Evolutionary conservation across 2,113 vertebrate species (phyloP), one percentile per base, ranked within the genome.

Genomic region (Blennius ocellaris): DNA sequence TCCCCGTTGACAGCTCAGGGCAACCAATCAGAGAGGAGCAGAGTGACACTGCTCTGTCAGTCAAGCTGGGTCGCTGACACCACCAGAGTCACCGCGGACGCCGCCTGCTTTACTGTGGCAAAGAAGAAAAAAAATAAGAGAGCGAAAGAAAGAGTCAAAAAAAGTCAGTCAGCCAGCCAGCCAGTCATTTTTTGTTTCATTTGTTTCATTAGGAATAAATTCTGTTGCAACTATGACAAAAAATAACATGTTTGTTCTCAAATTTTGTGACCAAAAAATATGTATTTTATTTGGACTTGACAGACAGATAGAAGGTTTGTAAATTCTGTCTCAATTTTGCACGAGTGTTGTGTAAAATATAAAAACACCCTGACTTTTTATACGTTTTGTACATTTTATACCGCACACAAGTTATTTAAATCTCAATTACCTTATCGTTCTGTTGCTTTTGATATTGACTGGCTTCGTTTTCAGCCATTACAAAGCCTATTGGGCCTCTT

Each of bases 11-110:
- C 84, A 86, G 82, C 71, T 82, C 40, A 48, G 59, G 48, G 43
- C 76, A 87, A 82, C 93, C 93, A 93, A 93, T 94, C 85, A 87
- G 73, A 84, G 75, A 62, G 54, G 67, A 66, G 82, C 49, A 84
- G 48, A 90, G 80, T 88, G 83, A 91, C 84, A 36, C 74, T 54
- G 60, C 83, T 72, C 73, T 66, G 76, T 86, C 79, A 91, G 84
- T 86, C 83, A 88, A 77, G 83, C 76, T 61, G 81, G 76, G 81
- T 80, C 9, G 75, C 75, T 89, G 78, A 87, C 86, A 88, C 80
- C 85, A 71, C 85, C 76, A 67, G 51, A 89, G 77, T 89, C 84
- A 90, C 90, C 88, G 89, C 87, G 83, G 84, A 84, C 90, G 86
- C 82, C 60, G 65, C 76, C 74, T 69, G 45, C 84, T 89, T 85